Evolutionary conservation across 1,140 invertebrate genomes (phyloP), one percentile per base, ranked within the genome.

Genomic region (Akabosia matsudoensis): DNA sequence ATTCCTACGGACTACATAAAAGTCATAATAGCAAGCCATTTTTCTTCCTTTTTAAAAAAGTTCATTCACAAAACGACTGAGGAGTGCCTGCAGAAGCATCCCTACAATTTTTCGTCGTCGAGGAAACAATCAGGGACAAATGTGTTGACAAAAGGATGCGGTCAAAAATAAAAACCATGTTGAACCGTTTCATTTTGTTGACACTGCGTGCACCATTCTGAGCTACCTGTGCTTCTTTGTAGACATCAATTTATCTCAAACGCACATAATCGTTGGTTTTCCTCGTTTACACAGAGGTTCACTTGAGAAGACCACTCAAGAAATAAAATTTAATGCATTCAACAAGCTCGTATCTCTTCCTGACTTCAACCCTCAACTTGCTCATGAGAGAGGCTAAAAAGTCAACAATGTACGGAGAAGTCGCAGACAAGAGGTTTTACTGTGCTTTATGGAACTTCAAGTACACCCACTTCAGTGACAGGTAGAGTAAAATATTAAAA

Each of bases 131-230:
- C 37, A 76, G 22, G 75, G 75, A 72, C 75, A 72, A 72, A 28
- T 37, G 30, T 76, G 75, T 76, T 76, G 75, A 76, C 70, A 76
- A 73, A 76, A 73, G 75, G 75, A 72, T 73, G 75, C 70, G 75
- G 75, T 61, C 56, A 70, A 22, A 24, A 34, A 3, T 13, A 33
- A 24, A 22, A 10, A 14, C 4, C 26, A 22, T 64, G 56, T 24
- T 64, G 10, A n/a, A 22, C 56, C 7, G 10, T n/a, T 2, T 31
- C 7, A 7, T 30, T 10, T 37, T 72, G 13, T 51, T 37, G 33
- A 22, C 33, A 14, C 22, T 72, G 18, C 10, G n/a, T 33, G 33
- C 13, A 31, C 16, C 10, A 33, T 31, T 34, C 24, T 34, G 10
- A 7, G 7, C 56, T 13, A 14, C 56, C 4, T 7, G 56, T 22